Evolutionary conservation across 1,140 invertebrate genomes (phyloP).

Genomic region (Cataglyphis hispanica): DNA sequence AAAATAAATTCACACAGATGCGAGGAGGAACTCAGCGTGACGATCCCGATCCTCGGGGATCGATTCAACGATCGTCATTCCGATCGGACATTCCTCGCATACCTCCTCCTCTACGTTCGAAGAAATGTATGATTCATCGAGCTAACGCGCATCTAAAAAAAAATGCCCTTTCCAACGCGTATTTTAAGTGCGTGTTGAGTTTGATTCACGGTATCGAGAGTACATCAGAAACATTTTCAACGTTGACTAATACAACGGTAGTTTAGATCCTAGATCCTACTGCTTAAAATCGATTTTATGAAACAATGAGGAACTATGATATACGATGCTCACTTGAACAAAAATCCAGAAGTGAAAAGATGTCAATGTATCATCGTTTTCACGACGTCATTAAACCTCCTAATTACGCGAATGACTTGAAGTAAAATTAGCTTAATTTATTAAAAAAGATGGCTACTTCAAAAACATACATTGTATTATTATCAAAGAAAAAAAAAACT

Average conservation of each 20-base stretch:
- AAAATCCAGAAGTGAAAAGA: conserved; percentile 10
- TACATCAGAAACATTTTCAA: conserved; percentile 3
- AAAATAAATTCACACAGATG: conserved; percentile 39
- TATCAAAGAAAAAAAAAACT: neutral
- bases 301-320: conserved; percentile 32
- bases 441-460: neutral
- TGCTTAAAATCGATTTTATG: conserved; percentile 2
- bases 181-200: neutral
- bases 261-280: conserved; percentile 3
- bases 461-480: neutral
- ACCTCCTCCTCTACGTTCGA: neutral
- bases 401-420: conserved; percentile 17
- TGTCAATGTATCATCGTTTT: neutral
- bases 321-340: neutral
- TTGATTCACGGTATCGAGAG: neutral
- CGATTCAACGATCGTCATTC: conserved; percentile 28
- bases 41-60: conserved; percentile 33
- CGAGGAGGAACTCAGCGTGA: neutral
- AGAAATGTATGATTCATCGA: conserved; percentile 50
- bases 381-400: neutral
- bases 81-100: conserved; percentile 37
- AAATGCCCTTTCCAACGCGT: conserved; percentile 31
- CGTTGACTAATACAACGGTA: neutral
- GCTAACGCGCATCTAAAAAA: conserved; percentile 20
- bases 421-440: neutral